Percentiles rank a stretch among this genome's conserved stretches.
Evolutionary conservation across 2,888 invertebrate genomes (phyloP).

Genomic region (Sinohyriopsis cumingii): DNA sequence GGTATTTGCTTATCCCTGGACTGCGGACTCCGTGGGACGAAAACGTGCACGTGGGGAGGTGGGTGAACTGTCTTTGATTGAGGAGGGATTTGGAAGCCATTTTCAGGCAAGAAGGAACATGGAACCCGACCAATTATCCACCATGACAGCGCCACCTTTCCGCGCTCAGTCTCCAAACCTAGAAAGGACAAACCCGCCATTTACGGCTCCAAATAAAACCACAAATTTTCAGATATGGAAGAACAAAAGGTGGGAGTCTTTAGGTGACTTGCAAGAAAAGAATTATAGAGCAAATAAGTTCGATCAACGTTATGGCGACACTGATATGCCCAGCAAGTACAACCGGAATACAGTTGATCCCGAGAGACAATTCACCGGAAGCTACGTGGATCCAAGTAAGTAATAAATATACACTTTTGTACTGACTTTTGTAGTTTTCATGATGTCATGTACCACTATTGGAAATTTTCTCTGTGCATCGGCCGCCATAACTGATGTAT

Average conservation of each 20-base stretch:
- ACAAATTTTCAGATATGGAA: slow-evolving; percentile 1
- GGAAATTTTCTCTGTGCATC: too few relatives aligned
- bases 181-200: slow-evolving; percentile 29
- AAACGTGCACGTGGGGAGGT: background rate
- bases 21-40: slow-evolving; percentile 43
- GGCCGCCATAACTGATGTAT: too few relatives aligned
- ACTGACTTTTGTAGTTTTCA: background rate
- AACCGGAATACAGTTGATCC: slow-evolving; percentile 19
- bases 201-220: slow-evolving; percentile 35
- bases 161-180: slow-evolving; percentile 23
- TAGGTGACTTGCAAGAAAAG: slow-evolving; percentile 26
- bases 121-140: slow-evolving; percentile 27
- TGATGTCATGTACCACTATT: too few relatives aligned
- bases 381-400: slow-evolving; percentile 57
- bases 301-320: background rate
- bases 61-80: slow-evolving; percentile 26
- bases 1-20: slow-evolving; percentile 59
- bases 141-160: slow-evolving; percentile 43
- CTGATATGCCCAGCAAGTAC: slow-evolving; percentile 1
- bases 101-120: slow-evolving; percentile 16
- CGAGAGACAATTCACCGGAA: slow-evolving; percentile 50
- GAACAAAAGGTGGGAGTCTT: slow-evolving; percentile 15
- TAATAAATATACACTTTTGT: slow-evolving; percentile 2
- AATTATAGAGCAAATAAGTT: slow-evolving; percentile 16
- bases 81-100: slow-evolving; percentile 27